Percentiles rank a stretch among this genome's conserved stretches.
These are phyloP conservation scores for Chydorus sphaericus DNA, from an alignment of 2,888 invertebrate genomes.

Conservation along the genomic window DNA sequence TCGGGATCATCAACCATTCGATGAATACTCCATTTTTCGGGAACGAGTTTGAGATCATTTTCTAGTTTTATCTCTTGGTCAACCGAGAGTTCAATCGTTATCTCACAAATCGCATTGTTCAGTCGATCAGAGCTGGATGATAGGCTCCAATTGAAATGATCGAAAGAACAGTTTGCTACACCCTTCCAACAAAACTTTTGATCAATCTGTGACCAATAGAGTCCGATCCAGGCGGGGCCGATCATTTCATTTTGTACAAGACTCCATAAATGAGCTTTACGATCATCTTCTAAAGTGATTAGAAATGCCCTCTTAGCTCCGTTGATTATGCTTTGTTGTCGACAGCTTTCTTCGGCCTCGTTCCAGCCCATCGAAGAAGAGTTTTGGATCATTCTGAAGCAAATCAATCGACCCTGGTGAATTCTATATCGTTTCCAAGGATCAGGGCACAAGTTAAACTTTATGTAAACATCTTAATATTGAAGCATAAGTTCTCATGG, in stretches of 20 bases:
- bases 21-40: too few species aligned
- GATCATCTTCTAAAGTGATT: not conserved
- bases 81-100: too few species aligned
- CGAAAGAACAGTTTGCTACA: not conserved
- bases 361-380: not conserved
- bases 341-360: not conserved
- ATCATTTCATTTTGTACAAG: too few species aligned
- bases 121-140: not conserved
- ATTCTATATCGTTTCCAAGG: conserved; percentile 3
- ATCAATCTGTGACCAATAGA: not conserved
- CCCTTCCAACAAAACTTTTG: not conserved
- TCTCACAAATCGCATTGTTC: too few species aligned
- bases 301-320: not conserved
- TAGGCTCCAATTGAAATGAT: not conserved
- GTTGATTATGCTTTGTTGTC: not conserved
- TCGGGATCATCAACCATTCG: too few species aligned
- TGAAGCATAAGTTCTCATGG: too few species aligned
- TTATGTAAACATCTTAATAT: too few species aligned
- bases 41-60: too few species aligned
- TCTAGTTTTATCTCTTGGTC: too few species aligned
- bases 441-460: conserved; percentile 3
- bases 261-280: not conserved
- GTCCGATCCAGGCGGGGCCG: conserved; percentile 7
- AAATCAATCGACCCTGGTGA: not conserved
- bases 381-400: not conserved